phyloP scores from a whole-genome alignment of 2,113 vertebrate species.

The Syngnathus scovelli region DNA sequence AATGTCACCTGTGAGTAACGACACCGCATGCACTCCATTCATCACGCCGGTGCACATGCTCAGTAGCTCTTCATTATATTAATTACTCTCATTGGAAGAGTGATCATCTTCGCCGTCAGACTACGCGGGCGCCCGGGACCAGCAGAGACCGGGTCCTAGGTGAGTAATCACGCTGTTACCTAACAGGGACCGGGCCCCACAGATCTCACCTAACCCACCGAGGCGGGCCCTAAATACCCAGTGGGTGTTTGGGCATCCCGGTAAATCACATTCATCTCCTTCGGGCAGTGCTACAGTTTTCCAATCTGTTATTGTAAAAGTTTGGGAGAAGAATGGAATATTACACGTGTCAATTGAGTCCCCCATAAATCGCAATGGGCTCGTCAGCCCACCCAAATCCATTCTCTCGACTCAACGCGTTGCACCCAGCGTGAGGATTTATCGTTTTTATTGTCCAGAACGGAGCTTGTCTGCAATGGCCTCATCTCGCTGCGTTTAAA shows the following conservation, averaged over 20 bases:
- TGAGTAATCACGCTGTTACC: constrained; percentile 76
- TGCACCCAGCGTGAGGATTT: not conserved
- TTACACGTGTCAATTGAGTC: no score
- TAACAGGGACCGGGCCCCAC: constrained; percentile 69
- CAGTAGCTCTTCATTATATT: constrained; percentile 83
- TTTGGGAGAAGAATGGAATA: no score
- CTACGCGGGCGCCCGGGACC: constrained; percentile 80
- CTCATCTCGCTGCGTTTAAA: constrained; percentile 54
- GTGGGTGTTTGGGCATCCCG: constrained; percentile 44
- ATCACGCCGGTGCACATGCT: constrained; percentile 71
- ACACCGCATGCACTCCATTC: constrained; percentile 63
- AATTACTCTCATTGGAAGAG: constrained; percentile 94
- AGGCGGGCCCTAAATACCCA: constrained; percentile 72
- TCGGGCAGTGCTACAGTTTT: constrained; percentile 18
- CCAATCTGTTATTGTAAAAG: constrained; percentile 9
- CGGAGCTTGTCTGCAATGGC: constrained; percentile 35
- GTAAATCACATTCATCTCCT: constrained; percentile 77
- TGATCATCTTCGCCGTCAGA: constrained; percentile 84
- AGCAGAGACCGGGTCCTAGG: constrained; percentile 68
- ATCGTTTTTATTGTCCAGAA: constrained; percentile 24
- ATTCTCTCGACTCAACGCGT: constrained; percentile 2
- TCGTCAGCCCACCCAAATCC: no score
- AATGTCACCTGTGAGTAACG: constrained; percentile 78
- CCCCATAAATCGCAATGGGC: no score
- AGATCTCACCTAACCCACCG: constrained; percentile 61